Evolutionary conservation across 2,888 invertebrate species (phyloP).

Genomic region (Neoascia interrupta): DNA sequence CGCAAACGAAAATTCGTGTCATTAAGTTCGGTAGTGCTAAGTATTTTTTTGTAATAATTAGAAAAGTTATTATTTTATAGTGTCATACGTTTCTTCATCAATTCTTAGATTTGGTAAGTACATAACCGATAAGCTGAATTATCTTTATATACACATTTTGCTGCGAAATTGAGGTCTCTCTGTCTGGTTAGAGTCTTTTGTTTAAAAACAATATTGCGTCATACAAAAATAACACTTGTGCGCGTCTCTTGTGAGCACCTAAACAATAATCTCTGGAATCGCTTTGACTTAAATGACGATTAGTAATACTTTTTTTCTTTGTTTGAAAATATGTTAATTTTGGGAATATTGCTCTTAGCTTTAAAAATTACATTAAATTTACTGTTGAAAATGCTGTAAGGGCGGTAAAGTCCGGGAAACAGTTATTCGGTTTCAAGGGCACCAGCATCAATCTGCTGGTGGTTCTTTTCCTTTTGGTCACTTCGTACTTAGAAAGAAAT

Average conservation of each 20-base stretch:
- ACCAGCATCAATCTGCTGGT: no score
- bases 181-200: constrained; percentile 30
- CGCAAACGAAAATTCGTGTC: constrained; percentile 12
- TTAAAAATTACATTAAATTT: no score
- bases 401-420: no score
- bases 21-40: constrained; percentile 9
- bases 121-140: constrained; percentile 10
- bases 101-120: constrained; percentile 20
- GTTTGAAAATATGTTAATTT: not conserved
- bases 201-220: constrained; percentile 54
- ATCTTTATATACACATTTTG: not conserved
- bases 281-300: not conserved
- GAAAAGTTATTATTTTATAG: not conserved
- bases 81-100: not conserved
- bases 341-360: no score
- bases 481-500: no score
- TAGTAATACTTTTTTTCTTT: constrained; percentile 8
- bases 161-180: not conserved
- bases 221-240: constrained; percentile 24
- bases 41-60: not conserved
- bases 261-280: no score
- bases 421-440: no score
- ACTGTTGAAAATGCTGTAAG: no score
- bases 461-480: no score
- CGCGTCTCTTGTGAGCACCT: no score